Base-by-base conservation (phyloP, 1,140 invertebrate species). In the Drosophila pseudoobscura region DNA sequence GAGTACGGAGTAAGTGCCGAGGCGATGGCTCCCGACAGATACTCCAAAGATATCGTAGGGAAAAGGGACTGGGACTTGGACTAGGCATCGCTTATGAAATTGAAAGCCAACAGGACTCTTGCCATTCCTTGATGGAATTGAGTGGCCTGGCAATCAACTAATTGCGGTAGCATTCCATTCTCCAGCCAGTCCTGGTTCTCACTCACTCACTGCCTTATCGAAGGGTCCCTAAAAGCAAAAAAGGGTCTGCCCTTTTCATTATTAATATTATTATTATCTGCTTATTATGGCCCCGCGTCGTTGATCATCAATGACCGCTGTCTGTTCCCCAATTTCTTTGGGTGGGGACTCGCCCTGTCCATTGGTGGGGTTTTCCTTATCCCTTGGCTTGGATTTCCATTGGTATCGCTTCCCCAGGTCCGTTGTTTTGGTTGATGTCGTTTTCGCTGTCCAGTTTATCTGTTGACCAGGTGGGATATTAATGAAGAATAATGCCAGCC, bases 111-210 rank as follows among this genome's bases (percentile, higher is more conserved):
- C 77, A 85, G 80, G 78, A 87, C 78, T 85, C 24, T 74, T 46
- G 54, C 82, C 79, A 39, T 39, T 87, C 73, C 75, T 75, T 80
- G 78, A 85, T 71, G 61, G 62, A 77, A 63, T 87, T 70, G 74
- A 77, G 78, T 63, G 71, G 39, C 57, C 55, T 53, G 51, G 77
- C 80, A 85, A 85, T 85, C 78, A 87, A 85, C 80, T 85, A 85
- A 85, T 85, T 85, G 80, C 80, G 74, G 61, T 50, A 47, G 55
- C 29, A 50, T 65, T 62, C 57, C 44, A 68, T 68, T 56, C 13
- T 22, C 6, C 11, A 20, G 6, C 26, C 51, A 61, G 46, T 45
- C 50, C 68, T 1, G 11, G 9, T 35, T 35, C 31, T 11, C 35
- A 39, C 35, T 13, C 35, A 39, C 61, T 57, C 22, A 11, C 44